Evolutionary conservation across 64 coral and sea anemone species (phyloP).

Genomic region (Orbicella faveolata): DNA sequence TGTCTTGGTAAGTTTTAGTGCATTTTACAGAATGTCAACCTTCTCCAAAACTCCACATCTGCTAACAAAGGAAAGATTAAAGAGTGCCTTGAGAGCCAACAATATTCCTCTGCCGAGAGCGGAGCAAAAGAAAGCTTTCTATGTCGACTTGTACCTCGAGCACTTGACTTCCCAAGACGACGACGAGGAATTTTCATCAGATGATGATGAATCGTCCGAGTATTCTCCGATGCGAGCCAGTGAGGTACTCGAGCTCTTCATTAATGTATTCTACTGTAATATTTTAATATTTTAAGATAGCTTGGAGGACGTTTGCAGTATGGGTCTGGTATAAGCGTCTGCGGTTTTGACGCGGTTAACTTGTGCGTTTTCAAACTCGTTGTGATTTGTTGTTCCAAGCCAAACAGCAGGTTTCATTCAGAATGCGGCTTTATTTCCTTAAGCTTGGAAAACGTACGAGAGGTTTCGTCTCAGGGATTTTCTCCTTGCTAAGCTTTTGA

Average conservation of each 20-base stretch:
- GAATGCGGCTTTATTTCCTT: conserved; percentile 14
- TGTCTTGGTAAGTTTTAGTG: background rate
- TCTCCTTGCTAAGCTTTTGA: background rate
- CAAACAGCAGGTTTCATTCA: conserved; percentile 7
- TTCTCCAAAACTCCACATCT: conserved; percentile 69
- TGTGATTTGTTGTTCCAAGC: conserved; percentile 17
- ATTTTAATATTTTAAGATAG: conserved; percentile 22
- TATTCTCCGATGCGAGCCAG: conserved; percentile 36
- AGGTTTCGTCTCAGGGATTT: background rate
- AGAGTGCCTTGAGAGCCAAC: conserved; percentile 63
- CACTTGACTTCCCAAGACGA: conserved; percentile 74
- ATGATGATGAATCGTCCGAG: conserved; percentile 50
- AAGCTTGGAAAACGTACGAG: background rate
- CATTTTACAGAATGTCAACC: conserved; percentile 55
- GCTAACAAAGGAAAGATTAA: conserved; percentile 79
- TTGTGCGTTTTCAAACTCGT: background rate
- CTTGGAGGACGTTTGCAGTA: background rate
- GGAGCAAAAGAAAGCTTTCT: conserved; percentile 83
- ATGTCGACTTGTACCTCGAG: conserved; percentile 77
- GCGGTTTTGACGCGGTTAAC: conserved; percentile 13
- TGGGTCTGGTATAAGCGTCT: background rate
- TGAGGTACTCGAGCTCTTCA: conserved; percentile 11
- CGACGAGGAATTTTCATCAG: conserved; percentile 51
- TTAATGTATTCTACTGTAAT: conserved; percentile 12
- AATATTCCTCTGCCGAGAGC: conserved; percentile 62